Evolutionary conservation across 2,113 vertebrate genomes (phyloP).

Genomic region (Poeciliopsis prolifica): DNA sequence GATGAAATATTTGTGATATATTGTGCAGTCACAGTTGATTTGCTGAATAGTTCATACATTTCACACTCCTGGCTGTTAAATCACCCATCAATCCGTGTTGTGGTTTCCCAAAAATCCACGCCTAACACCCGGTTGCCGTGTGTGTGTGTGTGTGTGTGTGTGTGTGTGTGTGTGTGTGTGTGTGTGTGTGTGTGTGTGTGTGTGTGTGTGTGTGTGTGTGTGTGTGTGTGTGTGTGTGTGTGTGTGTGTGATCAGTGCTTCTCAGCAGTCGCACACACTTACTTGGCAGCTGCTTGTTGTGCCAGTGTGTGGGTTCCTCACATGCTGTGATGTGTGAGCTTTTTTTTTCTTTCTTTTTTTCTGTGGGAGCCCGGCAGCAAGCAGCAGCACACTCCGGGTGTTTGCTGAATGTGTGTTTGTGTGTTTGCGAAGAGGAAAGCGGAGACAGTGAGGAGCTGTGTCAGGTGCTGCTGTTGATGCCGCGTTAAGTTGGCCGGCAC

Average conservation of each 20-base stretch:
- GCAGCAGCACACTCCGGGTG: slow-evolving; percentile 23
- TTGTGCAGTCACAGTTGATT: neutral
- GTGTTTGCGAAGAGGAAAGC: neutral
- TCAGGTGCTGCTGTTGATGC: slow-evolving; percentile 43
- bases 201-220: slow-evolving; percentile 13
- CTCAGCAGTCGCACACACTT: slow-evolving; percentile 5
- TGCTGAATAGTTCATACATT: neutral
- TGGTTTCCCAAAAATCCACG: neutral
- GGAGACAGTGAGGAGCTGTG: neutral
- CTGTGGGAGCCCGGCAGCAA: neutral
- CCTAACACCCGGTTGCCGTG: slow-evolving; percentile 4
- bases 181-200: slow-evolving; percentile 13
- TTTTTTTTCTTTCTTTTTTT: too few relatives aligned
- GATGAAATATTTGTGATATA: neutral
- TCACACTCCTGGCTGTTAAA: neutral
- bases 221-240: slow-evolving; percentile 13
- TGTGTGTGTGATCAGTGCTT: neutral
- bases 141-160: too few relatives aligned
- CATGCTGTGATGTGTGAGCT: slow-evolving; percentile 1
- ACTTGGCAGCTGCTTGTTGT: slow-evolving; percentile 30
- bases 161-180: slow-evolving; percentile 14
- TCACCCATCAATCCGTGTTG: neutral
- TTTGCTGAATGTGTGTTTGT: slow-evolving; percentile 43
- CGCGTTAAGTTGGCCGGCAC: slow-evolving; percentile 9
- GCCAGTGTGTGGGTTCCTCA: neutral